These are phyloP conservation scores for Zygogramma bicolorata DNA, from an alignment of 2,888 invertebrate genomes.

Conservation along the genomic window DNA sequence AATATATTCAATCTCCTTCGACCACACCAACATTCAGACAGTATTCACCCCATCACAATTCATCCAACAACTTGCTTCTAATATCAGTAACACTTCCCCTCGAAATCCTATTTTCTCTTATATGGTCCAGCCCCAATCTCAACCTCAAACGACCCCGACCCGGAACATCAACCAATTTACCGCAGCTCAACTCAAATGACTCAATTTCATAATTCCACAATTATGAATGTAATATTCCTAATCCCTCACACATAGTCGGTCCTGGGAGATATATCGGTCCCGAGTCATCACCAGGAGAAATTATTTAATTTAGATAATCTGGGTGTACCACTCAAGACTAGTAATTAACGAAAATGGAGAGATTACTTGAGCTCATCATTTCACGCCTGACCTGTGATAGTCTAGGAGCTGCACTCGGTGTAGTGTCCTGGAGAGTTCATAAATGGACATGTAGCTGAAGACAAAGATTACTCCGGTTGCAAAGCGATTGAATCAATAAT, in stretches of 20 bases:
- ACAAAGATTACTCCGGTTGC: no score
- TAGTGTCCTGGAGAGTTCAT: not conserved
- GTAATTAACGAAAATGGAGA: constrained; percentile 62
- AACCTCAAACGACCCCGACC: not conserved
- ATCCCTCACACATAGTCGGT: constrained; percentile 41
- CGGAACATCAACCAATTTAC: constrained; percentile 26
- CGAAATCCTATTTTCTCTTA: not conserved
- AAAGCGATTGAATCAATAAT: no score
- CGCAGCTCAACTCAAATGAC: constrained; percentile 28
- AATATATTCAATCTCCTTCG: no score
- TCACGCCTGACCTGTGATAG: constrained; percentile 59
- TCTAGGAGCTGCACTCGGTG: not conserved
- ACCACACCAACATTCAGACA: no score
- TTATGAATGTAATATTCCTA: constrained; percentile 42
- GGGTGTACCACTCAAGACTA: constrained; percentile 56
- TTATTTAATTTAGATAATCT: constrained; percentile 65
- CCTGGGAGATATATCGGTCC: constrained; percentile 43
- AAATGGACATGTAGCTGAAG: not conserved
- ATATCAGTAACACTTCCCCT: not conserved
- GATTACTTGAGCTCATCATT: constrained; percentile 63
- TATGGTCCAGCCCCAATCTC: not conserved
- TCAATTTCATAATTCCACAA: constrained; percentile 39
- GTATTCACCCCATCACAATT: no score
- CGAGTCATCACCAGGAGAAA: constrained; percentile 56
- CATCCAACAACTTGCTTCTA: no score